These are phyloP conservation scores for Dolichopus griseipennis DNA, from an alignment of 2,888 invertebrate genomes.

Conservation along the genomic window DNA sequence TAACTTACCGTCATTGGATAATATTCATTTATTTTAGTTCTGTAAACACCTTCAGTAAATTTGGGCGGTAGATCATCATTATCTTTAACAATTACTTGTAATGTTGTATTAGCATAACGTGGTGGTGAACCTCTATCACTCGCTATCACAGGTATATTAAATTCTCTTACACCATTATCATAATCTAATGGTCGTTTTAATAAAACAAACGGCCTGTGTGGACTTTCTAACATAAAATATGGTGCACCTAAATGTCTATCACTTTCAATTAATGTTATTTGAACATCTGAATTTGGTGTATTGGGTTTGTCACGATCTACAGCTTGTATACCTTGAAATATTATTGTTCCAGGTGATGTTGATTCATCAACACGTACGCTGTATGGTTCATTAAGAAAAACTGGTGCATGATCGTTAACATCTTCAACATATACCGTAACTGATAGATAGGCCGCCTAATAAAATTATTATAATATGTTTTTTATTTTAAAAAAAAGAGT, in stretches of 20 bases:
- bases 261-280: slow-evolving; percentile 66
- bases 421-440: slow-evolving; percentile 85
- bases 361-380: slow-evolving; percentile 70
- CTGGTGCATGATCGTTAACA: slow-evolving; percentile 74
- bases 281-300: slow-evolving; percentile 78
- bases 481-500: neutral
- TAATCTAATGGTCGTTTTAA: slow-evolving; percentile 67
- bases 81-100: slow-evolving; percentile 63
- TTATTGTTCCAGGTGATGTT: slow-evolving; percentile 65
- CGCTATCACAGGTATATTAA: slow-evolving; percentile 63
- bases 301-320: slow-evolving; percentile 79
- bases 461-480: too few species aligned
- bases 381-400: slow-evolving; percentile 71
- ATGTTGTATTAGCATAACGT: slow-evolving; percentile 60
- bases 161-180: slow-evolving; percentile 70
- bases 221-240: slow-evolving; percentile 66
- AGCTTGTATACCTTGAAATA: slow-evolving; percentile 72
- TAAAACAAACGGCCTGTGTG: slow-evolving; percentile 66
- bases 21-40: slow-evolving; percentile 71
- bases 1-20: slow-evolving; percentile 64
- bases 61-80: slow-evolving; percentile 75
- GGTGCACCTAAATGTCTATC: slow-evolving; percentile 36
- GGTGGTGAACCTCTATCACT: slow-evolving; percentile 76
- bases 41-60: slow-evolving; percentile 72
- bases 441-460: slow-evolving; percentile 51